Percentiles rank a stretch among this genome's conserved stretches.
These are phyloP conservation scores for Alosa sapidissima DNA, from an alignment of 2,797 vertebrate species.

Conservation along the genomic window DNA sequence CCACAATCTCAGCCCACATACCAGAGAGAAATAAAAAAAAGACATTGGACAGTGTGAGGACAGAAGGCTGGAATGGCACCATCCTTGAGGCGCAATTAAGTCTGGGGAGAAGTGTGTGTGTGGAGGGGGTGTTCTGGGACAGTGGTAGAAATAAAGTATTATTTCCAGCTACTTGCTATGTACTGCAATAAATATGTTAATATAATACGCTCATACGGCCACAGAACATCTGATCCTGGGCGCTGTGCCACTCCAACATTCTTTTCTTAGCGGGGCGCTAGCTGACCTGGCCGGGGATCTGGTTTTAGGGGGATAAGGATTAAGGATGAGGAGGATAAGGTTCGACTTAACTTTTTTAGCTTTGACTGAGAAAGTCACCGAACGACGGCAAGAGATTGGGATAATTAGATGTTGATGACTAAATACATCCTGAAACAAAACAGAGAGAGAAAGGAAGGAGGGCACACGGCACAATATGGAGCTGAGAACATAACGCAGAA, in stretches of 20 bases:
- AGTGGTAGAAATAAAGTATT: neutral
- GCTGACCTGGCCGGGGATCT: neutral
- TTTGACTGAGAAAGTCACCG: neutral
- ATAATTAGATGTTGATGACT: neutral
- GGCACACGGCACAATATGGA: neutral
- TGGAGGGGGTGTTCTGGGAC: neutral
- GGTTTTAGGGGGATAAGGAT: neutral
- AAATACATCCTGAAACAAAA: neutral
- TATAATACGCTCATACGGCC: neutral
- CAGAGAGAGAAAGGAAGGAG: neutral
- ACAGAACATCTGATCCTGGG: conserved; percentile 15
- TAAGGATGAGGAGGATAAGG: neutral
- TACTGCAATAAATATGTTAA: neutral
- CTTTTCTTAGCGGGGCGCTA: neutral
- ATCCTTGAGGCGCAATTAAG: neutral
- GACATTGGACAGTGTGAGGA: neutral
- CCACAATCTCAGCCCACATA: neutral
- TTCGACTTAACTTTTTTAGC: neutral
- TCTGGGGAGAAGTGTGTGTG: neutral
- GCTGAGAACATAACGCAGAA: neutral
- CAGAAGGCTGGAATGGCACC: neutral
- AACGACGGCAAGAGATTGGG: neutral
- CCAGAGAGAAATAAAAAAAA: neutral
- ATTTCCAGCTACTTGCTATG: conserved; percentile 6
- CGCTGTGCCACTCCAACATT: neutral